phyloP scores from a whole-genome alignment of 2,113 vertebrate species.

The Procavia capensis region DNA sequence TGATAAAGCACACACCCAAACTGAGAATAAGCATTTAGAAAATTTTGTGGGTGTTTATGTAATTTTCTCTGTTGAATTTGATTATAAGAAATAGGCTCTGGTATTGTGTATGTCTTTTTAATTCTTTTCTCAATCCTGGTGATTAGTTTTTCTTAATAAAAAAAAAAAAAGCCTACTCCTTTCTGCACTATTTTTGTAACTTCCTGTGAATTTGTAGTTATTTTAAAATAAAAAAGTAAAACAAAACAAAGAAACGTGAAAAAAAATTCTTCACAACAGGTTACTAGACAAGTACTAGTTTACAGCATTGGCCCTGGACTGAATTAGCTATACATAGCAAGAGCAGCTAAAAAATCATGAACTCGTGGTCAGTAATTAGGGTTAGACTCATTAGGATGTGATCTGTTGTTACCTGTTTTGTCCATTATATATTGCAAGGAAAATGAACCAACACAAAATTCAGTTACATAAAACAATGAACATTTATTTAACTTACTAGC shows the following conservation, averaged over 20 bases:
- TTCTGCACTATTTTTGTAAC: neutral
- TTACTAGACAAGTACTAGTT: neutral
- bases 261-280: neutral
- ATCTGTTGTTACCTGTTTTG: neutral
- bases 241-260: neutral
- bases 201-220: constrained; percentile 19
- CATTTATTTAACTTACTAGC: neutral
- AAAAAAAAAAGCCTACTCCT: neutral
- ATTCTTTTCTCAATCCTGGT: neutral
- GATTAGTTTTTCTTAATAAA: neutral
- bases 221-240: constrained; percentile 48
- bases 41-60: neutral
- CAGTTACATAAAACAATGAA: neutral
- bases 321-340: neutral
- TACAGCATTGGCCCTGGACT: neutral
- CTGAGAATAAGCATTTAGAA: neutral
- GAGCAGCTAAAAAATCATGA: neutral
- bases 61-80: neutral
- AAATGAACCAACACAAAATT: neutral
- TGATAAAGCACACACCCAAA: neutral
- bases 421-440: neutral
- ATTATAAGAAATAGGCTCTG: neutral
- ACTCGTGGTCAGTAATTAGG: neutral
- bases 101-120: neutral
- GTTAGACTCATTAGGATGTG: neutral